A percentile compares a stretch with the other conserved stretches of the same genome.
phyloP scores from a whole-genome alignment of 2,113 vertebrate genomes.

The Coturnix japonica region DNA sequence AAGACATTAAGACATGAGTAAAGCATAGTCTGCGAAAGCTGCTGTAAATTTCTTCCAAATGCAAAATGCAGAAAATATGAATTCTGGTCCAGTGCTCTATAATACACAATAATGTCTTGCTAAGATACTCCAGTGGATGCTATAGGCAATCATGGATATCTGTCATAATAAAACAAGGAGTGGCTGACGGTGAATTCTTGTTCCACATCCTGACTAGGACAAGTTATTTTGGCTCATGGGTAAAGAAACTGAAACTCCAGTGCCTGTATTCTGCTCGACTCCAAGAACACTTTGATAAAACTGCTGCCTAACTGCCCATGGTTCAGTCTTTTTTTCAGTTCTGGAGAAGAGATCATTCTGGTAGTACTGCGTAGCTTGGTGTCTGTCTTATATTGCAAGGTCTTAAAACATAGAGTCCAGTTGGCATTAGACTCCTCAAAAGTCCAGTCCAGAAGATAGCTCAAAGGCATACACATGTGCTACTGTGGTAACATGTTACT shows the following conservation, averaged over 20 bases:
- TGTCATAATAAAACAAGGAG: background rate
- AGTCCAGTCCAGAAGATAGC: background rate
- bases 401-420: background rate
- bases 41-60: background rate
- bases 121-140: background rate
- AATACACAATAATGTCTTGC: background rate
- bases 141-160: background rate
- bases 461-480: background rate
- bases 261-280: conserved; percentile 13
- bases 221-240: background rate
- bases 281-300: background rate
- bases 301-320: background rate
- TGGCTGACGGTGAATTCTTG: background rate
- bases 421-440: conserved; percentile 40
- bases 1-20: background rate
- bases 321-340: conserved; percentile 13
- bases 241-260: background rate
- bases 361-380: conserved; percentile 40
- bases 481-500: background rate
- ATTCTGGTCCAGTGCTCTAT: background rate
- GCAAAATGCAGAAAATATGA: background rate
- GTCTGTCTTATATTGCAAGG: conserved; percentile 23
- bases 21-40: background rate
- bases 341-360: conserved; percentile 30
- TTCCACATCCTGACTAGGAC: background rate